phyloP scores from a whole-genome alignment of 2,113 vertebrate genomes.

The Benitochromis conjunctus region DNA sequence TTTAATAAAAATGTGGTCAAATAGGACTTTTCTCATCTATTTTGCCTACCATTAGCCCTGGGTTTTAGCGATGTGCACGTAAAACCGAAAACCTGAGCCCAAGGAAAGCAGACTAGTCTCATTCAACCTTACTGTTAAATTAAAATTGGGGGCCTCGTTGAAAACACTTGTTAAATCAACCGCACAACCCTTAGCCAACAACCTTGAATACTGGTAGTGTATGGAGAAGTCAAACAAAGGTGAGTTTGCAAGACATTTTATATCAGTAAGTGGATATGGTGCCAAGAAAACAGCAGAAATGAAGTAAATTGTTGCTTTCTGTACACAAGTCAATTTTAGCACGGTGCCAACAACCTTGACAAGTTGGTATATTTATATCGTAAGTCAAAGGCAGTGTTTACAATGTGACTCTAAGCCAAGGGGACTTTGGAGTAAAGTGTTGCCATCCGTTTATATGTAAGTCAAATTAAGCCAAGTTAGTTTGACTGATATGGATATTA shows the following conservation, averaged over 20 bases:
- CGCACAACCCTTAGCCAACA: slow-evolving; percentile 1
- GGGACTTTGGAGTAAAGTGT: slow-evolving; percentile 54
- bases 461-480: slow-evolving; percentile 69
- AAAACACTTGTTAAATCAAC: slow-evolving; percentile 26
- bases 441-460: slow-evolving; percentile 63
- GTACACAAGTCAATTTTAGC: slow-evolving; percentile 25
- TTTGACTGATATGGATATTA: slow-evolving; percentile 73
- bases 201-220: slow-evolving; percentile 30
- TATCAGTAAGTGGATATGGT: slow-evolving; percentile 18
- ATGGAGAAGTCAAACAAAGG: slow-evolving; percentile 39
- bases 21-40: background rate
- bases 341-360: slow-evolving; percentile 65
- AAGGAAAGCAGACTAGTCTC: slow-evolving; percentile 45
- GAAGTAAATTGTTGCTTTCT: slow-evolving; percentile 49
- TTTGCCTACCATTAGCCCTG: background rate
- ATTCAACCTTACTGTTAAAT: slow-evolving; percentile 4
- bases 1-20: background rate
- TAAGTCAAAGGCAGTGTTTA: slow-evolving; percentile 50
- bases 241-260: slow-evolving; percentile 42
- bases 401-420: slow-evolving; percentile 59
- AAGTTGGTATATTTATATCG: slow-evolving; percentile 47
- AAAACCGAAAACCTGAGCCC: background rate
- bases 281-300: slow-evolving; percentile 34
- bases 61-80: background rate
- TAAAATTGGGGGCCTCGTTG: slow-evolving; percentile 4